These are phyloP conservation scores for Thamnaconus septentrionalis DNA, from an alignment of 2,113 vertebrate species.

Conservation along the genomic window DNA sequence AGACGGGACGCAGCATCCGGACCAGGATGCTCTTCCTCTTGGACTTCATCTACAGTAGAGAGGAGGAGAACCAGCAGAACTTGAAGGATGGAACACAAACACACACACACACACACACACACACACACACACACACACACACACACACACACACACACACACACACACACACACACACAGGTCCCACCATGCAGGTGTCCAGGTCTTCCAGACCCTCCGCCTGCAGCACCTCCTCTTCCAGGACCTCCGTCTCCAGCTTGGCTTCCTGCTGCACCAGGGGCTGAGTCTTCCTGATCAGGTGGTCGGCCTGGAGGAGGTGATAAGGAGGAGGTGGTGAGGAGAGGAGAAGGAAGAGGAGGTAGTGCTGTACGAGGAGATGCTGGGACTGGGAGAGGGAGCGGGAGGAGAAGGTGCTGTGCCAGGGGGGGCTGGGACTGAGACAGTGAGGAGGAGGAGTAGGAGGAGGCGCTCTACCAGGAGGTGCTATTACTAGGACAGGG, in stretches of 20 bases:
- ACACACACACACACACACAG: too few species aligned
- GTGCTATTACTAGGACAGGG: too few species aligned
- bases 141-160: too few species aligned
- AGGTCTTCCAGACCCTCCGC: conserved; percentile 77
- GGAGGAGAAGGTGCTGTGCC: too few species aligned
- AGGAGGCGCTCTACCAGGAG: too few species aligned
- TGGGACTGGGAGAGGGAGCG: background rate
- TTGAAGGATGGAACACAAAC: background rate
- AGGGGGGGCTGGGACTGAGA: background rate
- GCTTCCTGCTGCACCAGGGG: conserved; percentile 79
- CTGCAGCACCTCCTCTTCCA: conserved; percentile 80
- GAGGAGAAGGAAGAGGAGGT: background rate
- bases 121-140: too few species aligned
- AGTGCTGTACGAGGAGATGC: too few species aligned
- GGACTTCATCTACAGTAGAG: conserved; percentile 89
- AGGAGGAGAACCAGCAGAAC: background rate
- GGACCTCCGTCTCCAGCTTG: conserved; percentile 75
- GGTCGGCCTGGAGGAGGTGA: conserved; percentile 79
- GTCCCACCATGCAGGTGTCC: conserved; percentile 83
- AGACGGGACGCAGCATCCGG: conserved; percentile 92
- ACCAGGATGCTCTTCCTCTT: conserved; percentile 98
- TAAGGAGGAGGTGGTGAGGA: background rate
- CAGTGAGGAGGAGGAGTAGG: too few species aligned
- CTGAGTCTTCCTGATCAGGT: conserved; percentile 81
- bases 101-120: too few species aligned